phyloP scores from a whole-genome alignment of 2,797 vertebrate genomes.

The Ceryle rudis region DNA sequence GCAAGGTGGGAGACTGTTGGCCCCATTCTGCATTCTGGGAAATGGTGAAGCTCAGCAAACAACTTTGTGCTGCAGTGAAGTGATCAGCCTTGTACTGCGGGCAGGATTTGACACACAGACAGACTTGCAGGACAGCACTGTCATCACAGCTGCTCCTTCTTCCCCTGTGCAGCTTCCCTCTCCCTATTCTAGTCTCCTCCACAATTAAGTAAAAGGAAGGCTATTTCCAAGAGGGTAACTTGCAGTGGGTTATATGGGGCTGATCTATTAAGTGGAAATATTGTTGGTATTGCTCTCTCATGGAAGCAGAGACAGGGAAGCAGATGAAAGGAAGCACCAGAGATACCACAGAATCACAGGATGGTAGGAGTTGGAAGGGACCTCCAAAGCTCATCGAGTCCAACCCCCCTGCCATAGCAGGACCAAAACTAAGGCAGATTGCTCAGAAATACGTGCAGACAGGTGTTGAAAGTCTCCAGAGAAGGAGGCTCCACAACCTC shows the following conservation, averaged over 20 bases:
- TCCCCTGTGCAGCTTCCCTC: not conserved
- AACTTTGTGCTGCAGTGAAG: not conserved
- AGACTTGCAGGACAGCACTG: not conserved
- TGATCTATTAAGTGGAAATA: not conserved
- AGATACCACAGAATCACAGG: not conserved
- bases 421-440: too few relatives aligned
- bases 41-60: fast-evolving
- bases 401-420: too few relatives aligned
- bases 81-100: not conserved
- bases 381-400: too few relatives aligned
- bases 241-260: fast-evolving
- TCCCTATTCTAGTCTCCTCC: not conserved
- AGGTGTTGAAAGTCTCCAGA: too few relatives aligned
- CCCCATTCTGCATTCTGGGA: not conserved
- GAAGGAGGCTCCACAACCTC: too few relatives aligned
- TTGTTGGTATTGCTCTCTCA: not conserved
- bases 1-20: not conserved
- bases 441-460: too few relatives aligned
- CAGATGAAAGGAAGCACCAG: not conserved
- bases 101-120: not conserved
- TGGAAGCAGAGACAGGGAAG: not conserved
- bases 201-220: not conserved
- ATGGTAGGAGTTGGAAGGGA: too few relatives aligned
- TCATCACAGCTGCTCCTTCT: not conserved
- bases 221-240: not conserved